phyloP scores from a whole-genome alignment of 2,797 vertebrate genomes.

The Bradypodion ventrale region DNA sequence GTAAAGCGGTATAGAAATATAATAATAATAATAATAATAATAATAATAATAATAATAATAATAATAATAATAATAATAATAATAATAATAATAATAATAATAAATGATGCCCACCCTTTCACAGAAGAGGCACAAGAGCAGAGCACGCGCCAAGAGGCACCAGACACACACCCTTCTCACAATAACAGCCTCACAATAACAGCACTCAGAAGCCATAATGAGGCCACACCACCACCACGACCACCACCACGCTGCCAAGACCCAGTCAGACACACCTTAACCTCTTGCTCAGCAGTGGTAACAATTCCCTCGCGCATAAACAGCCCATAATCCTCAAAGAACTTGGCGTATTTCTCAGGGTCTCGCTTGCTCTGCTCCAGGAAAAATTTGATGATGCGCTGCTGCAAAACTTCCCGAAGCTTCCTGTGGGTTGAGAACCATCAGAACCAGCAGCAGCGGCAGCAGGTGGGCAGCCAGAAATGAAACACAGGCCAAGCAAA shows the following conservation, averaged over 20 bases:
- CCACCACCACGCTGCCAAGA: no score
- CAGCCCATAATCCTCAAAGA: constrained; percentile 94
- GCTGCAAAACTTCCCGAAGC: constrained; percentile 90
- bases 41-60: no score
- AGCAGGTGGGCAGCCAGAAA: no score
- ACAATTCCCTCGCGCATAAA: constrained; percentile 97
- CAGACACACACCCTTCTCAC: no score
- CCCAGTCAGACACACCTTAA: constrained; percentile 80
- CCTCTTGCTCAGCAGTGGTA: constrained; percentile 88
- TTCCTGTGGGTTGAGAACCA: constrained; percentile 82
- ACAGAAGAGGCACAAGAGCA: neutral
- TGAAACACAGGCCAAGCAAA: neutral
- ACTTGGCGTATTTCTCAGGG: constrained; percentile 88
- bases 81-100: no score
- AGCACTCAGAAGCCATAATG: neutral
- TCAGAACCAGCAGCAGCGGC: no score
- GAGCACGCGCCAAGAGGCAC: neutral
- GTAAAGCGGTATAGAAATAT: no score
- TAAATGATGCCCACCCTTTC: neutral
- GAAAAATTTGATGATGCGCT: constrained; percentile 92
- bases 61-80: no score
- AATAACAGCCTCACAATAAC: neutral
- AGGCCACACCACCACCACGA: no score
- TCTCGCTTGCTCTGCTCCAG: constrained; percentile 95
- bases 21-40: no score